These are phyloP conservation scores for Carpatolechia fugitivella DNA, from an alignment of 2,888 invertebrate genomes.

Conservation along the genomic window DNA sequence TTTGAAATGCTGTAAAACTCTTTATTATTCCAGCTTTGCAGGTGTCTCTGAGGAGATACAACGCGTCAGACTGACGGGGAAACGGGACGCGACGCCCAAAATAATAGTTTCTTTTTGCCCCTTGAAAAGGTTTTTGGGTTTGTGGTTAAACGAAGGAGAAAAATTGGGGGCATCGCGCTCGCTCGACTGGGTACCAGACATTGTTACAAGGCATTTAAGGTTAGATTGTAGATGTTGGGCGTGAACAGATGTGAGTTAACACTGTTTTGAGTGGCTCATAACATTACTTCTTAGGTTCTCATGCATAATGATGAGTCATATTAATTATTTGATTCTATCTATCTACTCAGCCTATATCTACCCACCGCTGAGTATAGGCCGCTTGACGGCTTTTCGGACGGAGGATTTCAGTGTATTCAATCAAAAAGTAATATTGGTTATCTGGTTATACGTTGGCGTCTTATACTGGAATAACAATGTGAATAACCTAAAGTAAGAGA, in stretches of 20 bases:
- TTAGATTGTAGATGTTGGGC: background rate
- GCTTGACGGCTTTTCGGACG: no score
- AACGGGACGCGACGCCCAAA: constrained; percentile 38
- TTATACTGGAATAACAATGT: no score
- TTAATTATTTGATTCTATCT: no score
- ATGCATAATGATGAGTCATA: no score
- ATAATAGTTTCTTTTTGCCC: constrained; percentile 44
- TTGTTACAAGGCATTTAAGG: background rate
- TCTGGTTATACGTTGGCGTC: no score
- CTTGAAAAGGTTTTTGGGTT: constrained; percentile 21
- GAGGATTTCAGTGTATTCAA: no score
- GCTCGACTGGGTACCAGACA: background rate
- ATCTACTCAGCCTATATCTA: no score
- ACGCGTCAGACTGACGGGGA: constrained; percentile 51
- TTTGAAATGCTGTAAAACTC: constrained; percentile 75
- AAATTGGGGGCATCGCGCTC: constrained; percentile 15
- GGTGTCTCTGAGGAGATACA: constrained; percentile 69
- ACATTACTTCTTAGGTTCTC: no score
- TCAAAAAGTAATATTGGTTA: no score
- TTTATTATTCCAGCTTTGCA: constrained; percentile 75
- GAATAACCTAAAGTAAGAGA: no score
- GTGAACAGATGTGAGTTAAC: background rate
- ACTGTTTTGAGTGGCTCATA: constrained; percentile 27
- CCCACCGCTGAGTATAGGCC: no score
- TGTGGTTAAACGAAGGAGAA: constrained; percentile 26